Evolutionary conservation across 2,113 vertebrate genomes (phyloP), one percentile per base, ranked within the genome.

Genomic region (Nansenia antarctica): DNA sequence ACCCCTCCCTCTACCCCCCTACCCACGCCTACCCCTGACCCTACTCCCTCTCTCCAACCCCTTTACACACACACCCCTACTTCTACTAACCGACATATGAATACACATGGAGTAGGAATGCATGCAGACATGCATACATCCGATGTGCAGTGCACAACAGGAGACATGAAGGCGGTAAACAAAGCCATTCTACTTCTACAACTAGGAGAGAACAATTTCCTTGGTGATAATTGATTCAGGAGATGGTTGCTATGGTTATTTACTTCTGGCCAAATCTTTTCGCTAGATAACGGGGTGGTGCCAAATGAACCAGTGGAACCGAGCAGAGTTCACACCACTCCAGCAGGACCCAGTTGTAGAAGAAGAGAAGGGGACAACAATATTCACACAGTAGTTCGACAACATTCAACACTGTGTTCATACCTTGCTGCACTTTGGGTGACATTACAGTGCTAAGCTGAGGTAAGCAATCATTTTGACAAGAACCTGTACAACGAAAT

Each of bases 201-300:
- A n/a, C n/a, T n/a, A n/a, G n/a, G n/a, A n/a, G n/a, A n/a, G n/a
- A n/a, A n/a, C 53, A 67, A 72, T 77, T 78, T 80, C 52, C 74
- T 80, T 70, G 65, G 57, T 62, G 67, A 64, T 63, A 72, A 77
- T 57, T 72, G 77, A 78, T 80, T 45, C 52, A 59, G 67, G 65
- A 71, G 66, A 30, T 45, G 63, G 78, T 83, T 63, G 78, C 74
- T 71, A 83, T 83, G 78, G 74, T 55, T 62, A 83, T 69, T 27
- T 58, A 14, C 11, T 49, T 30, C 57, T 39, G 26, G 18, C 67
- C 64, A 70, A 69, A 79, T 80, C 81, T 79, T 80, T n/a, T 82
- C 77, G 81, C 65, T 67, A 74, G 77, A 76, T 82, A 80, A 61
- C 68, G 76, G 45, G 45, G 18, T 1, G 45, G 45, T 47, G 45